Base-by-base conservation (phyloP, 2,113 vertebrate genomes). In the Bujurquina vittata region DNA sequence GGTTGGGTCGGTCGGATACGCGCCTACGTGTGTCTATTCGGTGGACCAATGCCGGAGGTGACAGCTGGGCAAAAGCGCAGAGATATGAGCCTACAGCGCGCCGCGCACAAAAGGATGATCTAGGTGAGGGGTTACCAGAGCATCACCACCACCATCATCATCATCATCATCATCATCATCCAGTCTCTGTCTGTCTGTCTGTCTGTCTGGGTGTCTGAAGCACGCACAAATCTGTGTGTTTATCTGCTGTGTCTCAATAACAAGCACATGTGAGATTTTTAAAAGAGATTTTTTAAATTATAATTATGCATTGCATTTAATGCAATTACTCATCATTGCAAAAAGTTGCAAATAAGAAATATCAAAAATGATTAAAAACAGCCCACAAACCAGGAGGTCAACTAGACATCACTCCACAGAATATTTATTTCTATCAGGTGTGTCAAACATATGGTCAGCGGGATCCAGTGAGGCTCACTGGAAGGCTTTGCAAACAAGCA, bases 41-140 rank as follows among this genome's bases (percentile, higher is more conserved):
- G 83, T 33, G 85, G 88, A 86, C 87, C 93, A 91, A 94, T 95
- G 93, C 88, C 87, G 88, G 88, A 80, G 79, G 88, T 89, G 92
- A 92, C 94, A 94, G 93, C 93, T 94, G 93, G 89, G 76, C 86
- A 52, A 60, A 59, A 82, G 84, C 67, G 88, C 88, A 62, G 62
- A 87, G 85, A 90, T 59, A 82, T 14, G 79, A 84, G 84, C 80
- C 86, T 59, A 78, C 82, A 65, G 86, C 80, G 59, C 75, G 79
- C 83, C 10, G 73, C 57, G 86, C 90, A 85, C 90, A 73, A 80
- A 81, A 80, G 58, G 87, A 89, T 88, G 88, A 94, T 93, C 18
- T 92, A 88, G 90, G 88, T 92, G 88, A 92, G 73, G 89, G 91
- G 90, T 93, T 93, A 93, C 79, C 83, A 77, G 80, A 79, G 7